phyloP scores from a whole-genome alignment of 2,797 vertebrate genomes.

The Galagoides demidoff region DNA sequence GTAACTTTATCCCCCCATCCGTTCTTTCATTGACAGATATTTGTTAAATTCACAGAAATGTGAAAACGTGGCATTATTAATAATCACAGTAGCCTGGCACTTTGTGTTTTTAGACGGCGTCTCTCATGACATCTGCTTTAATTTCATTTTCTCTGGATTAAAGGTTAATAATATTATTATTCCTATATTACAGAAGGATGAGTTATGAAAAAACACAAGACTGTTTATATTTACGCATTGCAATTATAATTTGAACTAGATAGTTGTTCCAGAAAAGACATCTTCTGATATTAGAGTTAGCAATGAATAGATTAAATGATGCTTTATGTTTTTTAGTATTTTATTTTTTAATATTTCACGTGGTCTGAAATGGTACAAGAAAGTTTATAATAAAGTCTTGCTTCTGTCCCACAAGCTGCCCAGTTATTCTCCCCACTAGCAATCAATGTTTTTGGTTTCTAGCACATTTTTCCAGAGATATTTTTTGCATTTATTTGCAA shows the following conservation, averaged over 20 bases:
- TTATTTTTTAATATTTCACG: not conserved
- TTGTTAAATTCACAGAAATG: not conserved
- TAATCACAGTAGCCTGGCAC: not conserved
- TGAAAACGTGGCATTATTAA: not conserved
- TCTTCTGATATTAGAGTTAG: not conserved
- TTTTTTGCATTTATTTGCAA: not conserved
- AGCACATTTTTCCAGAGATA: not conserved
- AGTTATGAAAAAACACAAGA: not conserved
- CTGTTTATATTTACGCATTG: not conserved
- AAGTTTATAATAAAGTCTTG: not conserved
- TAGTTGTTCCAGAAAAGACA: not conserved
- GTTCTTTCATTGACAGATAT: not conserved
- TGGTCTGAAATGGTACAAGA: not conserved
- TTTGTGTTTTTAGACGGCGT: not conserved
- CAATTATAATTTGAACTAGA: not conserved
- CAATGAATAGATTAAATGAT: not conserved
- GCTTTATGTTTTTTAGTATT: not conserved
- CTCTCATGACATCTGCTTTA: not conserved
- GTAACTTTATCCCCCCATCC: not conserved
- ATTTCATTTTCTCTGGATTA: not conserved
- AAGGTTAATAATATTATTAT: not conserved
- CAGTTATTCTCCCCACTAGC: not conserved
- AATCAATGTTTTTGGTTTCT: not conserved
- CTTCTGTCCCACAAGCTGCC: not conserved
- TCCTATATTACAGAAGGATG: not conserved